Conservation (phyloP, 2,888 invertebrate genomes). For the Synergus laeviventris region DNA sequence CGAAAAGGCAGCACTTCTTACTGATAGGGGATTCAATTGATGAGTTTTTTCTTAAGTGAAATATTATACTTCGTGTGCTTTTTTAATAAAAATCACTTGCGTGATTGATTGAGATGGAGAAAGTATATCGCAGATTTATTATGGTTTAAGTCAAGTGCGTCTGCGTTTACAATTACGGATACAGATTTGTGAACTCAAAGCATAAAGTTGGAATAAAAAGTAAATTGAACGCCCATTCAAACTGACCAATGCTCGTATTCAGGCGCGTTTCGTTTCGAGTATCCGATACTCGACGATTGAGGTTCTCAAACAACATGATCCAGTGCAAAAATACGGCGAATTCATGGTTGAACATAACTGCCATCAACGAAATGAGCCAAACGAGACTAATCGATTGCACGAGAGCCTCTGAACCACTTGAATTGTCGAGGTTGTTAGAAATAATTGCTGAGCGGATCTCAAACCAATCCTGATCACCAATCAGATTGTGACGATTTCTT, state of each 20-base stretch:
- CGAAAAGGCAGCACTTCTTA: conserved; percentile 14
- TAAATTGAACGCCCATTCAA: conserved; percentile 53
- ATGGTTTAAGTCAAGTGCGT: conserved; percentile 14
- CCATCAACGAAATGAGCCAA: conserved; percentile 38
- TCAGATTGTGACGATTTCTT: background rate
- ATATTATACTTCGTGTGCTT: background rate
- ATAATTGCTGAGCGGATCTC: conserved; percentile 60
- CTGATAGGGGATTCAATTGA: conserved; percentile 12
- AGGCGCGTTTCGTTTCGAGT: conserved; percentile 40
- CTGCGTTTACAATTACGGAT: conserved; percentile 25
- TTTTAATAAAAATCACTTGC: background rate
- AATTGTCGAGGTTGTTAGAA: conserved; percentile 64
- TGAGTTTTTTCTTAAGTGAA: background rate
- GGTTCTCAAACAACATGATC: conserved; percentile 32
- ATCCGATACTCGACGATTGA: conserved; percentile 39
- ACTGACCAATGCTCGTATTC: conserved; percentile 54
- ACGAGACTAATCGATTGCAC: conserved; percentile 43
- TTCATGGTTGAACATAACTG: conserved; percentile 18
- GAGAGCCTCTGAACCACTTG: conserved; percentile 55
- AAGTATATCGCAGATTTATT: conserved; percentile 17
- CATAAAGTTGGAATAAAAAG: conserved; percentile 45
- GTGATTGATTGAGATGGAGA: background rate
- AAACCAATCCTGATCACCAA: background rate
- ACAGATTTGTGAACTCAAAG: conserved; percentile 12
- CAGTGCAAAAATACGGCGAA: conserved; percentile 35